Conservation (phyloP, 2,797 vertebrate genomes). For the Galaxias olidus region DNA sequence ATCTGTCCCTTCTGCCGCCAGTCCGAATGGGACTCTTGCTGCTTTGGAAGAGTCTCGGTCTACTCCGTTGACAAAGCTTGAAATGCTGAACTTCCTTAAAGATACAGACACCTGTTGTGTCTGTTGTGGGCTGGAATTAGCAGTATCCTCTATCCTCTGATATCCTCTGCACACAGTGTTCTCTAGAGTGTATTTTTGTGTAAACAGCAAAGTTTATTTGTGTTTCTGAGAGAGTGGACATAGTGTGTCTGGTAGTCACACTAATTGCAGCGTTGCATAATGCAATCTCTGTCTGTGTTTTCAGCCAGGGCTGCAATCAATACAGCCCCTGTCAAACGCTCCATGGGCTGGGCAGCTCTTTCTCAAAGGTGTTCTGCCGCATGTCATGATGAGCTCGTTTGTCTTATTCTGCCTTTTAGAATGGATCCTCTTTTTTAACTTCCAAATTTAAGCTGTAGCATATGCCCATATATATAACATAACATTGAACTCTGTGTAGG, state of each 20-base stretch:
- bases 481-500: no score
- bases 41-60: background rate
- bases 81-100: conserved; percentile 7
- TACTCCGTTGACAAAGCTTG: background rate
- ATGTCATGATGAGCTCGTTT: no score
- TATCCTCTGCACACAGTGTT: no score
- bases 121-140: background rate
- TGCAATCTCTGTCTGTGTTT: conserved; percentile 35
- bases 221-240: no score
- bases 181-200: no score
- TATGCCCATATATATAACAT: no score
- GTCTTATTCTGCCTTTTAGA: no score
- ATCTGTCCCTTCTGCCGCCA: no score
- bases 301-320: conserved; percentile 31
- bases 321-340: conserved; percentile 9
- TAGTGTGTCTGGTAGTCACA: background rate
- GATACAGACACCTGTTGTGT: conserved; percentile 1
- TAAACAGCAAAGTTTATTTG: no score
- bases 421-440: no score
- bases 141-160: no score
- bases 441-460: no score
- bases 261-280: background rate
- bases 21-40: background rate
- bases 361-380: conserved; percentile 2
- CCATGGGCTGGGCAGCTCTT: conserved; percentile 12